Percentiles rank a stretch among this genome's conserved stretches.
Conservation (phyloP, 2,797 vertebrate genomes). For the Urocyon cinereoargenteus region DNA sequence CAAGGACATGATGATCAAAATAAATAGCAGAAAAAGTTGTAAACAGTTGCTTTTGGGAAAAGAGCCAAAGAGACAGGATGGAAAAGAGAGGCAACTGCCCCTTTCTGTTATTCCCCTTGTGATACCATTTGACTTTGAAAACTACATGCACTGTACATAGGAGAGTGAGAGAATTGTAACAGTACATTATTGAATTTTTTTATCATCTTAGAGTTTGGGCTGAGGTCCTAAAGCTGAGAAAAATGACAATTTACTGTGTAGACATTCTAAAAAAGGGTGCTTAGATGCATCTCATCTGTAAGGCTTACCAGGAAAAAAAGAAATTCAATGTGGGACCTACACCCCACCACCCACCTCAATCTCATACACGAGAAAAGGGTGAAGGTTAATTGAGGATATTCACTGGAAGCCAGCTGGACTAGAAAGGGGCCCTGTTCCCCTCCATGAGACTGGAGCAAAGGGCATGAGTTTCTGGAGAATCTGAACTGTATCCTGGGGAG, state of each 20-base stretch:
- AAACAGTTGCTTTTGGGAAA: background rate
- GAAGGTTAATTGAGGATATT: background rate
- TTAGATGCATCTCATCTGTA: background rate
- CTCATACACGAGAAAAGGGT: background rate
- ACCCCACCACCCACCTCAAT: background rate
- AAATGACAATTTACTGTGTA: background rate
- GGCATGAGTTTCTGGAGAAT: background rate
- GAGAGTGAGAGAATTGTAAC: background rate
- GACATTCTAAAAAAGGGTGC: background rate
- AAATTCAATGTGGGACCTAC: background rate
- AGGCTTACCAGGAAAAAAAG: background rate
- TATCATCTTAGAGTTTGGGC: background rate
- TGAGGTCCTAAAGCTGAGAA: background rate
- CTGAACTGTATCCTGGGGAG: background rate
- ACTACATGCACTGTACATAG: background rate
- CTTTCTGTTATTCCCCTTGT: slow-evolving; percentile 3
- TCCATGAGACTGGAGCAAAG: background rate
- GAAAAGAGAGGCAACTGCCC: background rate
- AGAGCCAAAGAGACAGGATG: background rate
- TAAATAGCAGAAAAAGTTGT: background rate
- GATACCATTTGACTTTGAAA: background rate
- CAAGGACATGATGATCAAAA: background rate
- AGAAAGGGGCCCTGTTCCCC: background rate
- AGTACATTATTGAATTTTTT: background rate
- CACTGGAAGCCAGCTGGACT: background rate